Evolutionary conservation across 2,113 vertebrate genomes (phyloP).

Genomic region (Patagioenas fasciata): DNA sequence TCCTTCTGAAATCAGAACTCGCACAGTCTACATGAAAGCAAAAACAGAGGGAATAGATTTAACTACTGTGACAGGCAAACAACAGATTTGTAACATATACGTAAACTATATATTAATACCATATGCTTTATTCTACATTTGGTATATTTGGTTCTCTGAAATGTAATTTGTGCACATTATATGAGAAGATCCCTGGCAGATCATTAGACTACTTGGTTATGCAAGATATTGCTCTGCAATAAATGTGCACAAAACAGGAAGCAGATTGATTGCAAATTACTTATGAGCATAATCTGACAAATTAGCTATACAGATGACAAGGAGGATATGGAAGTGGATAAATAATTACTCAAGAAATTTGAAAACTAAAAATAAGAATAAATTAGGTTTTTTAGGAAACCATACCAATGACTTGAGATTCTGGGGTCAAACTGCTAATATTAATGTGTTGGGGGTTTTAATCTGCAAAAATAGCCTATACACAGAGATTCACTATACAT

Average conservation of each 20-base stretch:
- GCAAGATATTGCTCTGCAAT: constrained; percentile 24
- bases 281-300: constrained; percentile 43
- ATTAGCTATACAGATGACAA: constrained; percentile 54
- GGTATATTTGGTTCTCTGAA: background rate
- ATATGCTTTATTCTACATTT: background rate
- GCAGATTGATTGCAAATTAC: constrained; percentile 53
- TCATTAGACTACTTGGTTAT: constrained; percentile 32
- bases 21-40: background rate
- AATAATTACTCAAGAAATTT: constrained; percentile 39
- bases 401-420: background rate
- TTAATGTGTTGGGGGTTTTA: background rate
- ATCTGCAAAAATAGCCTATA: background rate
- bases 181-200: background rate
- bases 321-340: constrained; percentile 52
- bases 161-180: background rate
- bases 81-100: background rate
- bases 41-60: background rate
- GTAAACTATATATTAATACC: background rate
- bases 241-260: constrained; percentile 53
- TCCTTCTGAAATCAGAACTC: background rate
- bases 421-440: background rate
- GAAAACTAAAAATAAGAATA: constrained; percentile 51
- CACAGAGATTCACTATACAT: background rate
- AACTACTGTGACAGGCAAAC: background rate
- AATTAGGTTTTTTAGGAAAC: constrained; percentile 8